Conservation (phyloP, 2,888 invertebrate species). For the Pyrochroa serraticornis region DNA sequence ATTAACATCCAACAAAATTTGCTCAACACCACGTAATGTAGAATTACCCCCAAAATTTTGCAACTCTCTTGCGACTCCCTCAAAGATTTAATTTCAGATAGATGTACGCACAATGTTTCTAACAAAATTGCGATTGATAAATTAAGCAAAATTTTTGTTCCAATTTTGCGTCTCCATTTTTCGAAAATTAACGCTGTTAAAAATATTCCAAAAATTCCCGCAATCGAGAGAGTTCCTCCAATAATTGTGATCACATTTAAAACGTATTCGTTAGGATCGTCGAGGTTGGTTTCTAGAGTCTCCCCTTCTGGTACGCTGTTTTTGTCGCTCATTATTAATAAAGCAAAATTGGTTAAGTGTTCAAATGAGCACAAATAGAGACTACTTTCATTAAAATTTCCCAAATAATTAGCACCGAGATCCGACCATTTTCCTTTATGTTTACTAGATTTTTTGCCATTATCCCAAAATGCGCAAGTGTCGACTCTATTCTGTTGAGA, state of each 20-base stretch:
- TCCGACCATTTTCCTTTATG: constrained; percentile 63
- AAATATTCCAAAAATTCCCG: constrained; percentile 62
- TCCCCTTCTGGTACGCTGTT: constrained; percentile 25
- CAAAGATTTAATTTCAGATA: constrained; percentile 40
- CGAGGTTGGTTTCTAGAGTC: constrained; percentile 48
- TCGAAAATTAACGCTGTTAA: constrained; percentile 63
- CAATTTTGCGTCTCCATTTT: constrained; percentile 67
- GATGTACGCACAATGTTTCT: constrained; percentile 51
- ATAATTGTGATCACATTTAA: constrained; percentile 61
- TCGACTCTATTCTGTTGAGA: constrained; percentile 50
- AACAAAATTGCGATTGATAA: constrained; percentile 62
- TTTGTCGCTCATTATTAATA: constrained; percentile 56
- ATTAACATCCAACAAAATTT: constrained; percentile 78
- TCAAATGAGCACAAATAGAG: constrained; percentile 62
- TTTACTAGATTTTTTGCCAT: constrained; percentile 48
- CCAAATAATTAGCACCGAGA: constrained; percentile 60
- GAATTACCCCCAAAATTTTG: constrained; percentile 63
- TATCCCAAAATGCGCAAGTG: constrained; percentile 65
- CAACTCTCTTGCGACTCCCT: constrained; percentile 51
- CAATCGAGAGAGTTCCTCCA: constrained; percentile 61
- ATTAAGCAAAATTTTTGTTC: constrained; percentile 67
- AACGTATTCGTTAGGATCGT: constrained; percentile 53
- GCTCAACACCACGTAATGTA: constrained; percentile 71
- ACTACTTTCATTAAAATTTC: constrained; percentile 48
- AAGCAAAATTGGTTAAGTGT: constrained; percentile 67